Evolutionary conservation across 2,113 vertebrate genomes (phyloP).

Genomic region (Gallinago undulata): DNA sequence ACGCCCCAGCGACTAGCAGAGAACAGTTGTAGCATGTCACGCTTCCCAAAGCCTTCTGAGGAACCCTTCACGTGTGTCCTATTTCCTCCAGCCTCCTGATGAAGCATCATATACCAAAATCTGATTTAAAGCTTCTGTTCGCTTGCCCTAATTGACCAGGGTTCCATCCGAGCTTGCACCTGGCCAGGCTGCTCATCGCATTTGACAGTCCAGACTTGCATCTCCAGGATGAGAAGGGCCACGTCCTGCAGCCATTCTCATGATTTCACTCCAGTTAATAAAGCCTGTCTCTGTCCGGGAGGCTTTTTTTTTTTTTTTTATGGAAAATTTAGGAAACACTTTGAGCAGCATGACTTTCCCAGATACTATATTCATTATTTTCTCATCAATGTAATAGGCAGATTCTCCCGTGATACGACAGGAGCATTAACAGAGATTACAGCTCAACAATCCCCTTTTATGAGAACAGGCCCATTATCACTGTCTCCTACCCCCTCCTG

Average conservation of each 20-base stretch:
- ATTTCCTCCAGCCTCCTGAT: neutral
- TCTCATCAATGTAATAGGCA: slow-evolving; percentile 45
- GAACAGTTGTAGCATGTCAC: neutral
- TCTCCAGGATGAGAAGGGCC: neutral
- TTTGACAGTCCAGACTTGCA: slow-evolving; percentile 22
- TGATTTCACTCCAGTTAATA: slow-evolving; percentile 30
- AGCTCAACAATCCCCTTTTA: neutral
- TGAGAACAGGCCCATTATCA: slow-evolving; percentile 17
- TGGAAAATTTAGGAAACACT: slow-evolving; percentile 1
- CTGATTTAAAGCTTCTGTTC: neutral
- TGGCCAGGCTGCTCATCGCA: neutral
- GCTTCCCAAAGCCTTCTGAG: slow-evolving; percentile 5
- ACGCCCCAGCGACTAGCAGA: neutral
- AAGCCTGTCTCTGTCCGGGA: neutral
- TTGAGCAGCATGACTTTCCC: slow-evolving; percentile 32
- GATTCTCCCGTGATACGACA: slow-evolving; percentile 30
- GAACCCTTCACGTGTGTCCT: neutral
- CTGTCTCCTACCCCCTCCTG: neutral
- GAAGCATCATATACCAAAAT: neutral
- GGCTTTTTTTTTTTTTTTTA: neutral
- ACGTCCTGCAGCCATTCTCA: neutral
- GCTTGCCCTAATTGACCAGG: neutral
- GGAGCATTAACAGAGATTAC: neutral
- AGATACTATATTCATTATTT: slow-evolving; percentile 32
- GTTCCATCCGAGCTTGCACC: fast-evolving